Percentiles rank a stretch among this genome's conserved stretches.
Evolutionary conservation across 2,888 invertebrate genomes (phyloP).

Genomic region (Rhagonycha fulva): DNA sequence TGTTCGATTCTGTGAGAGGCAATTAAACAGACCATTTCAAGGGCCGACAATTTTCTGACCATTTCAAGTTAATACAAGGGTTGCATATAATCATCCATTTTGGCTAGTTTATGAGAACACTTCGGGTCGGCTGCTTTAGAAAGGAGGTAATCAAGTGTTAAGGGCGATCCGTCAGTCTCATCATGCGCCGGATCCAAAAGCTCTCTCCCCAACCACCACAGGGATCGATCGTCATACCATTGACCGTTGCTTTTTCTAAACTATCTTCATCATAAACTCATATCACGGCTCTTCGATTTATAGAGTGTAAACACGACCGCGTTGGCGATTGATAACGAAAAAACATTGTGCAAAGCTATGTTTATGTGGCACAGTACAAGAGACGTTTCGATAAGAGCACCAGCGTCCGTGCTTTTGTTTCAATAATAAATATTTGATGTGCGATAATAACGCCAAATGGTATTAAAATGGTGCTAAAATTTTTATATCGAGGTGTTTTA

Average conservation of each 20-base stretch:
- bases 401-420: slow-evolving; percentile 29
- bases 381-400: slow-evolving; percentile 25
- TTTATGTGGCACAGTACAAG: slow-evolving; percentile 19
- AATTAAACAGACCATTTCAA: slow-evolving; percentile 2
- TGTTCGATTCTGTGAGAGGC: not conserved
- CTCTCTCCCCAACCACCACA: slow-evolving; percentile 2
- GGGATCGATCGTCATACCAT: slow-evolving; percentile 18
- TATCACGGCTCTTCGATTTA: slow-evolving; percentile 29
- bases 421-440: slow-evolving; percentile 32
- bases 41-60: not conserved
- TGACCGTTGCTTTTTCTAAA: slow-evolving; percentile 22
- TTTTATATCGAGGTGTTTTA: not conserved
- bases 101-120: slow-evolving; percentile 27
- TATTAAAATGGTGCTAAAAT: not conserved
- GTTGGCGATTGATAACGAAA: slow-evolving; percentile 31
- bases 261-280: slow-evolving; percentile 27
- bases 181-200: slow-evolving; percentile 24
- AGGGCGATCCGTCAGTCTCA: slow-evolving; percentile 36
- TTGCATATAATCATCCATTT: slow-evolving; percentile 29
- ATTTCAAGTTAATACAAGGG: slow-evolving; percentile 22
- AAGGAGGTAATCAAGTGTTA: slow-evolving; percentile 37
- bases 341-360: slow-evolving; percentile 23
- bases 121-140: slow-evolving; percentile 26
- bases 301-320: slow-evolving; percentile 31
- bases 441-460: slow-evolving; percentile 24